Conservation (phyloP, 1,140 invertebrate genomes). For the Drosophila arawakana region DNA sequence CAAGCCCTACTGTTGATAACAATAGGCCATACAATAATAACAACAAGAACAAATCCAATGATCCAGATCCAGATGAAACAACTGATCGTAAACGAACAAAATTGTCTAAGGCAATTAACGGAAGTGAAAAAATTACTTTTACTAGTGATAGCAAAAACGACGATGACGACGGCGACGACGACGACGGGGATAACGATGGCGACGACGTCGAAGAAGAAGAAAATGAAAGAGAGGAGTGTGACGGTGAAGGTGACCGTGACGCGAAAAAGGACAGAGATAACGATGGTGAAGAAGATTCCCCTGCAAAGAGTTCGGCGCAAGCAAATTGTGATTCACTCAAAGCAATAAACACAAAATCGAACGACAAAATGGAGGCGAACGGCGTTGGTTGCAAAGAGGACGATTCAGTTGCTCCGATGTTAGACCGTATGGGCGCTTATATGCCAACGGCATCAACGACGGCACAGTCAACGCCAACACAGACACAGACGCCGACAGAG, state of each 20-base stretch:
- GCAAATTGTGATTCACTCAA: no score
- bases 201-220: neutral
- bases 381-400: neutral
- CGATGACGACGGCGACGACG: neutral
- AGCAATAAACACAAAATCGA: no score
- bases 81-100: conserved; percentile 42
- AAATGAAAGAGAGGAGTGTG: neutral
- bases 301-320: no score
- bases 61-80: neutral
- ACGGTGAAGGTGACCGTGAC: no score
- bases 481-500: conserved; percentile 4
- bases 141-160: neutral
- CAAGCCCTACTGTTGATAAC: conserved; percentile 9
- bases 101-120: conserved; percentile 22
- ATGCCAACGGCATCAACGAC: no score
- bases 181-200: neutral
- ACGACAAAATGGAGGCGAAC: no score
- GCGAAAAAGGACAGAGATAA: neutral
- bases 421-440: neutral
- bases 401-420: neutral
- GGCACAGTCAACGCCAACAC: no score
- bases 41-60: conserved; percentile 15
- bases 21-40: conserved; percentile 26
- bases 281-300: neutral
- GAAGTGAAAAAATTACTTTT: neutral